These are phyloP conservation scores for Osedax frankpressi DNA, from an alignment of 2,888 invertebrate species.

Conservation along the genomic window DNA sequence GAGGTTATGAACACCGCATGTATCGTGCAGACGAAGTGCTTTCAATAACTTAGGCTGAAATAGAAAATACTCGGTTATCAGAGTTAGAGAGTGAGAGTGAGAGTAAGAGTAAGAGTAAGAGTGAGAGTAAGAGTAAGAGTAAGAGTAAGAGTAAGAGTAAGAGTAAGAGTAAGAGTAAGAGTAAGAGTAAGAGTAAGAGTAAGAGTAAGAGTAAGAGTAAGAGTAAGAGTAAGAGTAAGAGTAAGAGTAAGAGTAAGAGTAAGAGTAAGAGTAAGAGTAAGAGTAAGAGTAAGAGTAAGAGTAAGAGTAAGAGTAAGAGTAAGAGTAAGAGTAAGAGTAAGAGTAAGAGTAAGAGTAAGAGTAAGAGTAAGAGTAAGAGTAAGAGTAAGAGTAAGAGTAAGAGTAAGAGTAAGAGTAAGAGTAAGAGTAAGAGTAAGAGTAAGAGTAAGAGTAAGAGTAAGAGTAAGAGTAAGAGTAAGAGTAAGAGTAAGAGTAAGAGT, in stretches of 20 bases:
- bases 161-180: slow-evolving; percentile 16
- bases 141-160: slow-evolving; percentile 21
- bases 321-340: background rate
- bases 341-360: background rate
- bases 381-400: background rate
- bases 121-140: slow-evolving; percentile 9
- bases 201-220: background rate
- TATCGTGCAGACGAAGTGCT: slow-evolving; percentile 59
- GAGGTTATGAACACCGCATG: slow-evolving; percentile 90
- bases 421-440: slow-evolving; percentile 21
- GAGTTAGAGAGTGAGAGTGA: slow-evolving; percentile 48
- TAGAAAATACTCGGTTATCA: slow-evolving; percentile 74
- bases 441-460: slow-evolving; percentile 18
- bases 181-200: background rate
- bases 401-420: slow-evolving; percentile 7
- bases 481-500: background rate
- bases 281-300: slow-evolving; percentile 16
- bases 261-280: slow-evolving; percentile 21
- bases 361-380: background rate
- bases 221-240: background rate
- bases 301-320: background rate
- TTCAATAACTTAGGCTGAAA: slow-evolving; percentile 55
- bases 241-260: slow-evolving; percentile 5
- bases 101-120: background rate
- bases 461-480: background rate